phyloP scores from a whole-genome alignment of 2,797 vertebrate species.

The Rhynchonycteris naso region DNA sequence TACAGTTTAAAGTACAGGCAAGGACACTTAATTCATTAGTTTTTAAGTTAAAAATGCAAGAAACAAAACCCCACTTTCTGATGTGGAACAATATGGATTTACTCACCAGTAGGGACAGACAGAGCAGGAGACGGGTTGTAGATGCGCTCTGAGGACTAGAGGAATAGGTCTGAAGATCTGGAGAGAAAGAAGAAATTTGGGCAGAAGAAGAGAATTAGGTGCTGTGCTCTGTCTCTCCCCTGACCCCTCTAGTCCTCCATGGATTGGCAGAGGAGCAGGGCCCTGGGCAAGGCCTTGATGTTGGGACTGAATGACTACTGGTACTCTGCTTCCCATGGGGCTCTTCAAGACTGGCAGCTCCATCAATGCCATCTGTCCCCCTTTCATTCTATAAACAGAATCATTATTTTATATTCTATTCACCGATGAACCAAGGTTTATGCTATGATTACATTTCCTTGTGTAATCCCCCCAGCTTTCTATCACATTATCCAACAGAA shows the following conservation, averaged over 20 bases:
- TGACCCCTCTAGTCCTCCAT: neutral
- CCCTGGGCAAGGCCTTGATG: neutral
- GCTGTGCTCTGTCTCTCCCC: neutral
- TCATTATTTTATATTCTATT: slow-evolving; percentile 30
- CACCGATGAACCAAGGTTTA: neutral
- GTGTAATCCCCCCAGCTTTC: neutral
- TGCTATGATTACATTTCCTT: neutral
- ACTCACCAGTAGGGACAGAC: neutral
- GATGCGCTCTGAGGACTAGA: neutral
- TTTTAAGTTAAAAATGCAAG: neutral
- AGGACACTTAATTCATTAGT: neutral
- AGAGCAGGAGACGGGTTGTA: neutral
- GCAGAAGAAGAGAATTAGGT: neutral
- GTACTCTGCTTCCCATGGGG: neutral
- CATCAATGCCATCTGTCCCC: neutral
- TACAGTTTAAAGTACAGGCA: neutral
- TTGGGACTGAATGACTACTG: neutral
- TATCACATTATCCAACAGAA: neutral
- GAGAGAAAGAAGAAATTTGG: neutral
- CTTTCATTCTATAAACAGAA: neutral
- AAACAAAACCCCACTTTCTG: neutral
- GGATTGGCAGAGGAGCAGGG: neutral
- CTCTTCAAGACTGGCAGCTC: neutral
- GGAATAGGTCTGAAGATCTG: neutral
- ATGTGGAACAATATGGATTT: neutral